Conservation (phyloP, 2,888 invertebrate genomes). For the Schizotus pectinicornis region DNA sequence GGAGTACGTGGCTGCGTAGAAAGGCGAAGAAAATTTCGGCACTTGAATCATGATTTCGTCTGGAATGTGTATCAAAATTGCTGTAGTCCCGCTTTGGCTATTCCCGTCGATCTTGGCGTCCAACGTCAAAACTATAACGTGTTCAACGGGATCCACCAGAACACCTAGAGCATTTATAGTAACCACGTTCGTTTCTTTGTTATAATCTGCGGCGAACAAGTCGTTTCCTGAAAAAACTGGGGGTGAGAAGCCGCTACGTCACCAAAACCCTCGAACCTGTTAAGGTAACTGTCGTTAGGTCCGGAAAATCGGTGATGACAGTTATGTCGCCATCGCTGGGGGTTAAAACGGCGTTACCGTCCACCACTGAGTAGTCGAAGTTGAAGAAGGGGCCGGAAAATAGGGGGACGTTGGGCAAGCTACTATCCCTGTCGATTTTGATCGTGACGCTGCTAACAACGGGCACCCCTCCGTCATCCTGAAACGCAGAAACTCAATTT, state of each 20-base stretch:
- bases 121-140: conserved; percentile 4
- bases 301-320: not conserved
- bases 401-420: conserved; percentile 59
- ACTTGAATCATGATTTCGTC: conserved; percentile 2
- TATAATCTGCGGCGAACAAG: not conserved
- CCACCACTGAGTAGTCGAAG: conserved; percentile 55
- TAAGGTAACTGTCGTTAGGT: not conserved
- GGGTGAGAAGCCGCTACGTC: not conserved
- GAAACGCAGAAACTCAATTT: conserved; percentile 1
- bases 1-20: conserved; percentile 9
- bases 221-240: conserved; percentile 1
- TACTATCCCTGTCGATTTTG: conserved; percentile 52
- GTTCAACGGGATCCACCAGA: not conserved
- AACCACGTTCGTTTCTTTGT: too few relatives aligned
- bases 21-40: conserved; percentile 10
- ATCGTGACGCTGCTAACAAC: conserved; percentile 48
- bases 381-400: conserved; percentile 60
- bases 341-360: conserved; percentile 43
- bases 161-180: too few relatives aligned
- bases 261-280: conserved; percentile 4
- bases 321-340: conserved; percentile 10
- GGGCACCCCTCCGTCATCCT: conserved; percentile 38
- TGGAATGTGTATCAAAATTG: conserved; percentile 4
- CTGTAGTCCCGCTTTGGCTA: conserved; percentile 48
- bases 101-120: conserved; percentile 38